Evolutionary conservation across 23 tunicate species (phyloP), one percentile per base, ranked within the genome.

Genomic region (Ciona savignyi): DNA sequence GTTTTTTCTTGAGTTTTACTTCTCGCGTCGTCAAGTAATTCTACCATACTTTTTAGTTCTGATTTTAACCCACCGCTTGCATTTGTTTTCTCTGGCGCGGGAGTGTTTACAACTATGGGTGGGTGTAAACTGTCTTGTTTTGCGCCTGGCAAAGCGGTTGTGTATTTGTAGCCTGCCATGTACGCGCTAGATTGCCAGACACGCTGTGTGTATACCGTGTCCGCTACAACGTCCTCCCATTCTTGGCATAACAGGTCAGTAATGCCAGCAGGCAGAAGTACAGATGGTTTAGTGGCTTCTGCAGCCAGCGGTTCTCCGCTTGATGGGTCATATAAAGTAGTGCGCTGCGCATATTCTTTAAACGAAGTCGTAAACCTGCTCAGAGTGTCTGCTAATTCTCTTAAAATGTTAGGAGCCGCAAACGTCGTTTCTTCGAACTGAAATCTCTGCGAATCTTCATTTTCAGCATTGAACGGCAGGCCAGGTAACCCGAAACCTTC

Each of bases 371-470:
- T 77, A 74, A 89, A 89, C 21, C 74, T 66, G 3, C 23, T 28
- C 73, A 89, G 63, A 28, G 72, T 89, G 27, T 83, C 96, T 6
- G 96, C 82, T 29, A 89, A 80, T 33, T 89, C 96, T 24, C 89
- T 76, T 19, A 89, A 62, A 24, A 89, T 89, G 68, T 89, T 89
- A 15, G 96, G 96, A 6, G 96, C 96, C 23, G 96, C 96, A 70
- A 89, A 89, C 0, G 89, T 83, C 0, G 89, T 89, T 51, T 89
- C 96, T 74, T 89, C 96, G 74, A 89, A 89, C 49, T 89, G 96
- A 62, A 77, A 83, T 4, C 89, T 77, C 62, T 89, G 96, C 15
- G 89, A 82, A 65, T 89, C 96, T 51, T 89, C 96, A 1, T 68
- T 74, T 63, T 89, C 96, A 33, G 78, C 72, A 65, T 61, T 62